phyloP scores from a whole-genome alignment of 2,888 invertebrate species.

The Litoditis marina region DNA sequence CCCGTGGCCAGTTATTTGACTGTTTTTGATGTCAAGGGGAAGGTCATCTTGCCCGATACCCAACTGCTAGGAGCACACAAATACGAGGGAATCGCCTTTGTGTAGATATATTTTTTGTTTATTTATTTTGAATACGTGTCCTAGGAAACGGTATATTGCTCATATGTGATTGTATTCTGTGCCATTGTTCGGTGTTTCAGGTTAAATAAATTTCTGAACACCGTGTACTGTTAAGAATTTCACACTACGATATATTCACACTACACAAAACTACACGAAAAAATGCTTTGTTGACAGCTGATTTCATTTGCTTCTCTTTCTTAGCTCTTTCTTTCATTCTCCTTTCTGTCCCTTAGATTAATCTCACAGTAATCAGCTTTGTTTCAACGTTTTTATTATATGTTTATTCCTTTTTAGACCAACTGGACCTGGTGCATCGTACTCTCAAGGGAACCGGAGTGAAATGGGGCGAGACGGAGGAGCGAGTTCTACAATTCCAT shows the following conservation, averaged over 20 bases:
- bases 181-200: too few relatives aligned
- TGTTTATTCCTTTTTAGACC: slow-evolving; percentile 16
- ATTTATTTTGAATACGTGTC: too few relatives aligned
- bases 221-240: too few relatives aligned
- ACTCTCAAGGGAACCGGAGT: slow-evolving; percentile 17
- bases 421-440: slow-evolving; percentile 15
- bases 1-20: slow-evolving; percentile 54
- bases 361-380: slow-evolving; percentile 58
- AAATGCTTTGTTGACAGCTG: too few relatives aligned
- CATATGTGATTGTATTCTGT: too few relatives aligned
- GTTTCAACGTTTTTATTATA: slow-evolving; percentile 17
- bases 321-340: too few relatives aligned
- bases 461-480: slow-evolving; percentile 22
- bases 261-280: too few relatives aligned
- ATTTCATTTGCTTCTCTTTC: too few relatives aligned
- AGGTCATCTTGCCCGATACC: slow-evolving; percentile 49
- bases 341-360: too few relatives aligned
- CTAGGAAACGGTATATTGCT: too few relatives aligned
- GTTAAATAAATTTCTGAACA: too few relatives aligned
- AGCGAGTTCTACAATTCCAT: slow-evolving; percentile 63
- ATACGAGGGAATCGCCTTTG: slow-evolving; percentile 59
- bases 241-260: too few relatives aligned
- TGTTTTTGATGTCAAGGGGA: slow-evolving; percentile 53
- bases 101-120: slow-evolving; percentile 10
- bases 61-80: slow-evolving; percentile 53